Evolutionary conservation across 2,888 invertebrate species (phyloP).

Genomic region (Meloe dianella): DNA sequence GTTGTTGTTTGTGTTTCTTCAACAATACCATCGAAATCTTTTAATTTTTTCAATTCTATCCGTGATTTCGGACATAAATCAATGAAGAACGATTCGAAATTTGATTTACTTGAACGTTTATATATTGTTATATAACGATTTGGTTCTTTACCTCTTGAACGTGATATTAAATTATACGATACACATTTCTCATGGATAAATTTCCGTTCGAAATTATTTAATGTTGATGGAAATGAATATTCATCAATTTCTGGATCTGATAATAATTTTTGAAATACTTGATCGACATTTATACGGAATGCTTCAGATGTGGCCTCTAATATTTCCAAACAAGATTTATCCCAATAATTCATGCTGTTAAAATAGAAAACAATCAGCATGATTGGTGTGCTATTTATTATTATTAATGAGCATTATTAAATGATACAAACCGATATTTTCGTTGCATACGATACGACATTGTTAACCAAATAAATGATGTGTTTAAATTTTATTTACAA

Average conservation of each 20-base stretch:
- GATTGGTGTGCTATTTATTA: too few species aligned
- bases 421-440: conserved; percentile 21
- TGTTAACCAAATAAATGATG: background rate
- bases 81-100: conserved; percentile 40
- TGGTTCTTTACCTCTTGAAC: conserved; percentile 77
- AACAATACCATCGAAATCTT: background rate
- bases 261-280: conserved; percentile 48
- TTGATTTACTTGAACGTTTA: conserved; percentile 39
- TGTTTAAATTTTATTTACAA: background rate
- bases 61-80: conserved; percentile 30
- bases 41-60: conserved; percentile 20
- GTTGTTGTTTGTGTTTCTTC: background rate
- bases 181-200: conserved; percentile 77
- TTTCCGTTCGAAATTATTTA: conserved; percentile 79
- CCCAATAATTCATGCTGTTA: conserved; percentile 20
- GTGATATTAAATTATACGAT: conserved; percentile 75
- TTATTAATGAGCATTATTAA: too few species aligned
- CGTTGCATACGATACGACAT: conserved; percentile 25
- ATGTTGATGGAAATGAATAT: conserved; percentile 67
- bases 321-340: conserved; percentile 24
- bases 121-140: conserved; percentile 44
- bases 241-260: conserved; percentile 43
- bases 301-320: conserved; percentile 48
- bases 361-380: background rate
- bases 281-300: conserved; percentile 49